phyloP scores from a whole-genome alignment of 1,140 invertebrate species.

The Ganaspis sp. region DNA sequence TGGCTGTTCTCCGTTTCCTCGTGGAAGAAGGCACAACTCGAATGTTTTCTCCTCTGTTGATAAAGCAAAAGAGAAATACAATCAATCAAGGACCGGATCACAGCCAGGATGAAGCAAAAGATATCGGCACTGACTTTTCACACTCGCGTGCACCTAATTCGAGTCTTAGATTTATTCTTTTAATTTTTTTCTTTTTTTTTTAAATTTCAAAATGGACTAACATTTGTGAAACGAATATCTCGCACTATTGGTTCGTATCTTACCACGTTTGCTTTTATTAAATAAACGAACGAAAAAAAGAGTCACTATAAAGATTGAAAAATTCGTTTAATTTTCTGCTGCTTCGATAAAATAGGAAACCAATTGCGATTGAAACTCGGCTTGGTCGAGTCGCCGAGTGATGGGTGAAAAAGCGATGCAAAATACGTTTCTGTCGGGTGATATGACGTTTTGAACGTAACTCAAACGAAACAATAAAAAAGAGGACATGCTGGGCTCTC shows the following conservation, averaged over 20 bases:
- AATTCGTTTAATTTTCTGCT: background rate
- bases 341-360: constrained; percentile 19
- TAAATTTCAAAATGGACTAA: background rate
- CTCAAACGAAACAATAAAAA: constrained; percentile 45
- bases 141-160: constrained; percentile 27
- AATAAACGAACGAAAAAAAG: background rate
- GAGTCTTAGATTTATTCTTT: background rate
- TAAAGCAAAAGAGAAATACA: constrained; percentile 7
- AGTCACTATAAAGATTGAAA: background rate
- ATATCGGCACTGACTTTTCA: constrained; percentile 24
- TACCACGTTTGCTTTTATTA: background rate
- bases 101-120: constrained; percentile 15
- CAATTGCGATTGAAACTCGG: constrained; percentile 14
- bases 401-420: constrained; percentile 38
- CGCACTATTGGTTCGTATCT: background rate
- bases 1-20: background rate
- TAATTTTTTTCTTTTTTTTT: background rate
- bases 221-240: constrained; percentile 5
- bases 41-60: background rate
- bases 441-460: constrained; percentile 40
- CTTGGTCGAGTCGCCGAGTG: constrained; percentile 24
- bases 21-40: background rate
- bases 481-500: constrained; percentile 73
- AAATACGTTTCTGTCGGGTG: constrained; percentile 40
- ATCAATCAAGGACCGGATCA: constrained; percentile 10